phyloP scores from a whole-genome alignment of 2,888 invertebrate genomes.

The Siphlonurus alternatus region DNA sequence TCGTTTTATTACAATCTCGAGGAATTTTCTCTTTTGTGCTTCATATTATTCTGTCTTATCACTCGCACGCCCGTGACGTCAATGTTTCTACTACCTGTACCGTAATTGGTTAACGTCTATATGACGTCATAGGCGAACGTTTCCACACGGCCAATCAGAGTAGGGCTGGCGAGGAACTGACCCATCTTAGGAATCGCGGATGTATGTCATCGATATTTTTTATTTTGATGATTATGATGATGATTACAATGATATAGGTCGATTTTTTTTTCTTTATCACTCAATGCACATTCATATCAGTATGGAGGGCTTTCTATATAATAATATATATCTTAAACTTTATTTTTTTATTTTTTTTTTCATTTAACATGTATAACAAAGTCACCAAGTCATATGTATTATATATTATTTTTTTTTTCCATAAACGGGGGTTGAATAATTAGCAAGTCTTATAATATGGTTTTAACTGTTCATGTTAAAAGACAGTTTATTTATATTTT shows the following conservation, averaged over 20 bases:
- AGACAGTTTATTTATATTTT: conserved; percentile 5
- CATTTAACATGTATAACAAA: not conserved
- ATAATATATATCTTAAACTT: not conserved
- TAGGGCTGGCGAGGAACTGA: too few relatives aligned
- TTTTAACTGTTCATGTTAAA: not conserved
- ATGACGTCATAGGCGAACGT: too few relatives aligned
- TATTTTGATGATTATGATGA: too few relatives aligned
- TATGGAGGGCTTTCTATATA: not conserved
- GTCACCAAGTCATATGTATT: not conserved
- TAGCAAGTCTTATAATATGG: not conserved
- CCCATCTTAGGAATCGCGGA: too few relatives aligned
- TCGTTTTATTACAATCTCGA: too few relatives aligned
- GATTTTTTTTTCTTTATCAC: not conserved
- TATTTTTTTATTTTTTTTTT: not conserved
- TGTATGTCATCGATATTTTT: too few relatives aligned
- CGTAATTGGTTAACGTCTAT: too few relatives aligned
- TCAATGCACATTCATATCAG: not conserved
- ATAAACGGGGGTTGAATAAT: not conserved
- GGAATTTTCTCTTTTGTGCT: too few relatives aligned
- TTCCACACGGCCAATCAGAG: too few relatives aligned
- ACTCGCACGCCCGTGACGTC: too few relatives aligned
- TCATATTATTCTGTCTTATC: too few relatives aligned
- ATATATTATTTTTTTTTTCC: not conserved
- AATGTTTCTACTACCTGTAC: too few relatives aligned
- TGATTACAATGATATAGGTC: not conserved